Base-by-base conservation (phyloP, 2,888 invertebrate genomes). In the Pachymerium ferrugineum region DNA sequence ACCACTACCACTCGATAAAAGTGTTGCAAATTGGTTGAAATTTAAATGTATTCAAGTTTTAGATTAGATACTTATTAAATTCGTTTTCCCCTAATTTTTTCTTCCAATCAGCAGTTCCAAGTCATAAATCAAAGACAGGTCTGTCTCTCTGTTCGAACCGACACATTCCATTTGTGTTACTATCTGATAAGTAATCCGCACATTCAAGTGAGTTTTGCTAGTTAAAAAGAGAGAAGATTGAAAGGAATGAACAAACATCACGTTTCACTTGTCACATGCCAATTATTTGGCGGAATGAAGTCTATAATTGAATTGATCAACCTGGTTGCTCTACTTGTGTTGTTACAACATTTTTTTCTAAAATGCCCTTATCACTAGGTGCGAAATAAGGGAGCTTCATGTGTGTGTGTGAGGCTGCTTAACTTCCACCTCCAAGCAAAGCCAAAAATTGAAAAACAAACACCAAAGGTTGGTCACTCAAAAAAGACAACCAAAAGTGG, bases 271-370 rank as follows among this genome's bases (percentile, higher is more conserved):
- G 47, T 47, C 47, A 47, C 47, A 47, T 47, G 47, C 16, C 47
- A 47, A 22, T 47, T 22, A 47, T n/a, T 47, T 47, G 47, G 47
- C 47, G 47, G 47, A 19, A 19, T 16, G 47, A 22, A 47, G 47
- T 47, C 47, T 47, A 22, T 47, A 47, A 47, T 47, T n/a, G n/a
- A n/a, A n/a, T n/a, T 47, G 47, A 16, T 47, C 47, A 47, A 47
- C 47, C 22, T 47, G 47, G 47, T 22, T 47, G 47, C 47, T 47
- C 19, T 47, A n/a, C n/a, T 47, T 47, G 47, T 47, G 19, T 47
- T 47, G 47, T 47, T 47, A 47, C 47, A 47, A 47, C 47, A 47
- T 47, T n/a, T n/a, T n/a, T n/a, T n/a, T n/a, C n/a, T n/a, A n/a
- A n/a, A n/a, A n/a, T n/a, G n/a, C n/a, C n/a, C n/a, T n/a, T n/a